Conservation (phyloP, 2,888 invertebrate species). For the Drosophila fulvimacula region DNA sequence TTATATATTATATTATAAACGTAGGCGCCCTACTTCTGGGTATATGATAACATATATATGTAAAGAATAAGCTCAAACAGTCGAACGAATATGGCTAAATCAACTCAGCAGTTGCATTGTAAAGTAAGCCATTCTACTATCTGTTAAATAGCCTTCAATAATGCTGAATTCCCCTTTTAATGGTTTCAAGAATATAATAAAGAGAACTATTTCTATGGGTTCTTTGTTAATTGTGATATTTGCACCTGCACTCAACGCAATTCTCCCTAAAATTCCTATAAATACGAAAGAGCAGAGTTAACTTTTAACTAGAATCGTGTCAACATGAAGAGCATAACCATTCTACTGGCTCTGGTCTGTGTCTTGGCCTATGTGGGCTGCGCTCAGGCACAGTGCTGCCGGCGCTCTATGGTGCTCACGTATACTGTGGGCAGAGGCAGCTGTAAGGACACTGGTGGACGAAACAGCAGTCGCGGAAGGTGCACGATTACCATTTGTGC, state of each 20-base stretch:
- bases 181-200: background rate
- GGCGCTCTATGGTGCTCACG: background rate
- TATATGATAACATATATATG: too few species aligned
- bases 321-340: background rate
- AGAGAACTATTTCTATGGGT: background rate
- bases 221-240: background rate
- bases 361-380: conserved; percentile 7
- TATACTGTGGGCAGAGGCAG: background rate
- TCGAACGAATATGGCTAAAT: too few species aligned
- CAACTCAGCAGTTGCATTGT: too few species aligned
- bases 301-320: background rate
- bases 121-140: too few species aligned
- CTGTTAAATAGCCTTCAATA: too few species aligned
- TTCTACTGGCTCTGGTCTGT: background rate
- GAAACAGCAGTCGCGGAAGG: too few species aligned
- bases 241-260: background rate
- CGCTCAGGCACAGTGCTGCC: background rate
- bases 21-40: too few species aligned
- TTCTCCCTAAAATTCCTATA: background rate
- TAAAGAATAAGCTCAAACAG: too few species aligned
- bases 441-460: background rate
- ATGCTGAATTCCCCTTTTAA: background rate
- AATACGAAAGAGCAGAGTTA: background rate
- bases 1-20: too few species aligned
- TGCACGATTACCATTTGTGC: background rate